A percentile compares a stretch with the other conserved stretches of the same genome.
These are phyloP conservation scores for Sphenodon punctatus DNA, from an alignment of 2,797 vertebrate species.

Conservation along the genomic window DNA sequence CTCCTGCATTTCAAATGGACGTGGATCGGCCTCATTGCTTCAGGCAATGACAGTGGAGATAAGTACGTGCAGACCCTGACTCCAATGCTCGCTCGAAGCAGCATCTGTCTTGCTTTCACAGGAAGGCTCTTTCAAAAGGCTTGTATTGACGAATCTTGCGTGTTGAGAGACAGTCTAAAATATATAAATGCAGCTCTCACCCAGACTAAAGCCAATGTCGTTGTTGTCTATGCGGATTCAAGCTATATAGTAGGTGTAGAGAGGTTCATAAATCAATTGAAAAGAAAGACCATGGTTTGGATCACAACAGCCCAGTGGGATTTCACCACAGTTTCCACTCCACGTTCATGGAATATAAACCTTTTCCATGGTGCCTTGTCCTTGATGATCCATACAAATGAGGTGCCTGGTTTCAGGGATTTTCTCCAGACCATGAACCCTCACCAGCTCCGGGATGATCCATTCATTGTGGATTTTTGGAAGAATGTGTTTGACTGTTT, in stretches of 20 bases:
- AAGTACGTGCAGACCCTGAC: neutral
- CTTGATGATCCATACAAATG: neutral
- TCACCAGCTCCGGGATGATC: neutral
- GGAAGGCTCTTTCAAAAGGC: neutral
- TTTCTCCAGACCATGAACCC: neutral
- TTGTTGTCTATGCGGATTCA: neutral
- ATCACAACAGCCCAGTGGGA: neutral
- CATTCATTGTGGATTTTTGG: neutral
- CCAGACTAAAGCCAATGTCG: neutral
- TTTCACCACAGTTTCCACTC: neutral
- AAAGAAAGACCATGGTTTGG: neutral
- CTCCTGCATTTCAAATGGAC: slow-evolving; percentile 4
- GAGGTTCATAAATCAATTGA: neutral
- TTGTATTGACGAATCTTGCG: neutral
- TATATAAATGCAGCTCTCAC: neutral
- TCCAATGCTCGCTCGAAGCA: neutral
- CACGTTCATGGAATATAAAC: neutral
- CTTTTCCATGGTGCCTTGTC: neutral
- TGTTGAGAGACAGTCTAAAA: neutral
- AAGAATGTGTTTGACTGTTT: neutral
- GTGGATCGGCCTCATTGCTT: slow-evolving; percentile 17
- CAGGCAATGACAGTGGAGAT: neutral
- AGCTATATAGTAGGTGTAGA: neutral
- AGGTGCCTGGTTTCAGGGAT: neutral
- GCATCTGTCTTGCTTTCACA: neutral